Evolutionary conservation across 2,888 invertebrate species (phyloP), one percentile per base, ranked within the genome.

Genomic region (Volucella zonaria): DNA sequence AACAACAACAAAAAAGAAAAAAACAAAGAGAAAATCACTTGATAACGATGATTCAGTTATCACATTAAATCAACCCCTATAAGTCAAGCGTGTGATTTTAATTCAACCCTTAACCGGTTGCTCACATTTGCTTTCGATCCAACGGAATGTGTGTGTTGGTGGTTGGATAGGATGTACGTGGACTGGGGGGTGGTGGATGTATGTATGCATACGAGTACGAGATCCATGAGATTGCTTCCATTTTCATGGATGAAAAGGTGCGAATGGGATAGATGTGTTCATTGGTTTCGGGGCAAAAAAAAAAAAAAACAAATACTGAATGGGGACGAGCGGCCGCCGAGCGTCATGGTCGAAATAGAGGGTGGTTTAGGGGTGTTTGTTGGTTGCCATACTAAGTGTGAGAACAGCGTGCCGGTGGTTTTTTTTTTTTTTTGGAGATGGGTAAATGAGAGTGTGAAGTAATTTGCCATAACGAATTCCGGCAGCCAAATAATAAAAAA

Each of bases 101-200:
- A 85, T 85, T 85, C 85, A 85, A 81, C 85, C 85, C 85, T 85
- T 85, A 85, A 85, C 85, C 81, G 85, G 85, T 85, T 85, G 85
- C 85, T 85, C 85, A 85, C 85, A 85, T 85, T 83, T 85, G 85
- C 85, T 81, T 83, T 81, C 76, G 58, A 73, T 47, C 66, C 56
- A 47, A 38, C 8, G 52, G 14, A 8, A 15, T 18, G 62, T 42
- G 61, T 51, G 47, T 58, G 54, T 51, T 18, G 47, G 14, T 18
- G n/a, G 9, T 8, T 64, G 64, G 12, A 18, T 3, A 23, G 62
- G 14, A 15, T 73, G 23, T 23, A 23, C 18, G 18, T 23, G 15
- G 14, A 6, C 31, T 31, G 31, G 43, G 42, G 75, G 15, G 68
- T n/a, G 15, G 45, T 18, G 14, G 52, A 14, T 23, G 62, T 40